Evolutionary conservation across 2,113 vertebrate genomes (phyloP), one percentile per base, ranked within the genome.

Genomic region (Mustela lutreola): DNA sequence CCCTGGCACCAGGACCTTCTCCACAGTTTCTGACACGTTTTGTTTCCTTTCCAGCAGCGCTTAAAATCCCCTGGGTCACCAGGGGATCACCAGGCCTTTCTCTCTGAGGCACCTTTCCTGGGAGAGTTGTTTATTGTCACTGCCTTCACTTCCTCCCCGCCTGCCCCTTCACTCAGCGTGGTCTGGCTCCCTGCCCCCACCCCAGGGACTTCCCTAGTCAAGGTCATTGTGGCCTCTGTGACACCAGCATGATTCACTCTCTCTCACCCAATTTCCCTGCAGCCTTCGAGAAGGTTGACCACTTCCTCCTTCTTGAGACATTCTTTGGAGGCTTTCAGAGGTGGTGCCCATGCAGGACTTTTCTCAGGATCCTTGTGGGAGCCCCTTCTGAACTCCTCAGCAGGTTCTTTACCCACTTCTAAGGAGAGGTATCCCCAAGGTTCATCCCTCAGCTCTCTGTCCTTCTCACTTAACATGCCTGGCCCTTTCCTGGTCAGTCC

Each of bases 221-320:
- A 82, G 86, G 94, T 78, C 58, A 31, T 7, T 0, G 1, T 65
- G 87, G 67, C 71, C 90, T 95, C 45, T 0, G 1, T 3, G 86
- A 50, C 56, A 19, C 65, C 3, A 67, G 28, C 18, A 16, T 50
- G 58, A 92, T 75, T n/a, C 58, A 18, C 31, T 92, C 76, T 78
- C 75, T 78, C 15, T 94, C 89, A 63, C 75, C 78, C 39, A 60
- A 63, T 62, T 28, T 18, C 70, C 42, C 56, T 31, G 84, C 48
- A 50, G 87, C 15, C 1, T 48, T 62, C 1, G 5, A 67, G 70
- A 67, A 83, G 48, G 50, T 18, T 81, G 94, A n/a, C 95, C 93
- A 81, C 95, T 95, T 98, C 91, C 93, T 31, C 70, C 78, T 95
- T 70, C 63, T 33, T 0, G 10, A 67, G 83, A 26, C 9, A 0